These are phyloP conservation scores for Orchesella flavescens DNA, from an alignment of 2,888 invertebrate genomes.

Conservation along the genomic window DNA sequence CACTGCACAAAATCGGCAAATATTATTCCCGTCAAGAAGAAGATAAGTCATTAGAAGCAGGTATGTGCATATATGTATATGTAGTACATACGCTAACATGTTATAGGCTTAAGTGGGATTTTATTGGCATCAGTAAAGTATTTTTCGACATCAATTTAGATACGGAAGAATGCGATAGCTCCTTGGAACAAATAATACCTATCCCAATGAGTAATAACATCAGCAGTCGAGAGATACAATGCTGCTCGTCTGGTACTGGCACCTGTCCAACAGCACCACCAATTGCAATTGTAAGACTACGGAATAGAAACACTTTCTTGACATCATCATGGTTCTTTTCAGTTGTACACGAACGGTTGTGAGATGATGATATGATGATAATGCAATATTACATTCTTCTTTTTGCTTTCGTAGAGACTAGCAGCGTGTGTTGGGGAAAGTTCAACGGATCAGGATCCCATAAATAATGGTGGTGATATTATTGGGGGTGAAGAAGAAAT, in stretches of 20 bases:
- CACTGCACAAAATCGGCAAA: slow-evolving; percentile 68
- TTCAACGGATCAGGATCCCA: slow-evolving; percentile 68
- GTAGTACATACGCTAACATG: neutral
- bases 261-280: slow-evolving; percentile 63
- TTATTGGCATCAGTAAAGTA: slow-evolving; percentile 42
- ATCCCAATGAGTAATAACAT: neutral
- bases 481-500: slow-evolving; percentile 47
- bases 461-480: slow-evolving; percentile 22
- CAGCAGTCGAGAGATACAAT: neutral
- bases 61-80: slow-evolving; percentile 8
- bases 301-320: slow-evolving; percentile 18
- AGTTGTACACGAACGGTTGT: neutral
- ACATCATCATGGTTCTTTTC: neutral
- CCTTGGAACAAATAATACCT: slow-evolving; percentile 51
- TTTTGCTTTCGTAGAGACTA: slow-evolving; percentile 58
- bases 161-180: slow-evolving; percentile 68
- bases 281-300: slow-evolving; percentile 64
- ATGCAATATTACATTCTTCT: slow-evolving; percentile 7
- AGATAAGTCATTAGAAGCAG: slow-evolving; percentile 51
- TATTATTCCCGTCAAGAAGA: slow-evolving; percentile 57
- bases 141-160: slow-evolving; percentile 51
- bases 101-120: neutral
- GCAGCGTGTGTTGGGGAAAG: slow-evolving; percentile 67
- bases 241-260: slow-evolving; percentile 62
- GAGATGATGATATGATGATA: neutral